Conservation (phyloP, 2,888 invertebrate genomes). For the Rhamnusium bicolor region DNA sequence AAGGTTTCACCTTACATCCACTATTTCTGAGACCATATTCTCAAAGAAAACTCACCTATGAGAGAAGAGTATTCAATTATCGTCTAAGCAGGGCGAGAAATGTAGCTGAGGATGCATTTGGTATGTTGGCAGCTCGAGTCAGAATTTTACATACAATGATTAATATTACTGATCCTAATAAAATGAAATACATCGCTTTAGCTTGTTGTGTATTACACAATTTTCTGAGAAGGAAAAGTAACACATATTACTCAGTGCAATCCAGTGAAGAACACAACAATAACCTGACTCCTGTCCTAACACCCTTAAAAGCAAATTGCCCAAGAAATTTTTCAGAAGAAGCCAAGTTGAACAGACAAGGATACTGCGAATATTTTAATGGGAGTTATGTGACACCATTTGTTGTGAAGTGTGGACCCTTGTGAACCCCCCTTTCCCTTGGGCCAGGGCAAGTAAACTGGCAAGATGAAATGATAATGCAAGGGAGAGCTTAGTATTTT, state of each 20-base stretch:
- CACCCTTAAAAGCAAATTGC: neutral
- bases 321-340: neutral
- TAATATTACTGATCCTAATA: constrained; percentile 15
- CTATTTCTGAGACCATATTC: constrained; percentile 36
- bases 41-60: constrained; percentile 31
- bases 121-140: constrained; percentile 36
- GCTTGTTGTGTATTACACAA: too few relatives aligned
- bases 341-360: neutral
- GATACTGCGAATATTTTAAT: constrained; percentile 3
- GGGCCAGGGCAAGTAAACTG: constrained; percentile 1
- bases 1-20: constrained; percentile 32
- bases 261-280: neutral
- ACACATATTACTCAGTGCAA: neutral
- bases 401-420: too few relatives aligned
- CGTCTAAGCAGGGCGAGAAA: too few relatives aligned
- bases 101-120: constrained; percentile 41
- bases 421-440: too few relatives aligned
- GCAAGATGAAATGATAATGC: constrained; percentile 15
- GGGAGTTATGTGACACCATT: too few relatives aligned
- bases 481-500: constrained; percentile 12
- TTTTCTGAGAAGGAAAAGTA: too few relatives aligned
- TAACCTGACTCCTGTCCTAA: too few relatives aligned
- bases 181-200: constrained; percentile 5
- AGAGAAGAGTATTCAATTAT: constrained; percentile 31
- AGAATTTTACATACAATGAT: constrained; percentile 33